These are phyloP conservation scores for Dryomyza anilis DNA, from an alignment of 2,888 invertebrate species.

Conservation along the genomic window DNA sequence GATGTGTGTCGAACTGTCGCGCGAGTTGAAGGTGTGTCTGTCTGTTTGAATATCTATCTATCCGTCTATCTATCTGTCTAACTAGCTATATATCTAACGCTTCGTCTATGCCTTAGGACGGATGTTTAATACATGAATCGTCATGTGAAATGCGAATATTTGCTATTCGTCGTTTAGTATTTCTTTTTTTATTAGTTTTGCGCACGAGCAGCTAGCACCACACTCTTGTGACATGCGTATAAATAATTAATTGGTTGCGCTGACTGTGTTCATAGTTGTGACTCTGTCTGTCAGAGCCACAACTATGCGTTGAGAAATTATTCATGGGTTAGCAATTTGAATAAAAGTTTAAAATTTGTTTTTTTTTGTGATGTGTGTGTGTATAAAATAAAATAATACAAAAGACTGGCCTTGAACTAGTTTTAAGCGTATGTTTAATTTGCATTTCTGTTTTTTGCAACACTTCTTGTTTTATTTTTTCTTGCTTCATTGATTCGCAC, in stretches of 20 bases:
- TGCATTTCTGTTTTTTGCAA: neutral
- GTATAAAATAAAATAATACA: neutral
- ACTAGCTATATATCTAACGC: neutral
- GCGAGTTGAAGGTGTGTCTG: neutral
- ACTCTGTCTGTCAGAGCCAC: too few relatives aligned
- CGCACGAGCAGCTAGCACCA: neutral
- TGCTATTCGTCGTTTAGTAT: neutral
- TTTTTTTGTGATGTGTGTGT: too few relatives aligned
- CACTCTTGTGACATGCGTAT: neutral
- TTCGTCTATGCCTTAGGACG: neutral
- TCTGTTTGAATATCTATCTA: neutral
- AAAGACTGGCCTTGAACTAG: constrained; percentile 53
- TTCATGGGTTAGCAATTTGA: too few relatives aligned
- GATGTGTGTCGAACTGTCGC: too few relatives aligned
- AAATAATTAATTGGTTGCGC: neutral
- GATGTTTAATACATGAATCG: neutral
- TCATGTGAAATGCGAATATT: neutral
- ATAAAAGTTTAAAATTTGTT: too few relatives aligned
- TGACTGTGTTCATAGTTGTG: neutral
- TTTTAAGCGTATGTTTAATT: constrained; percentile 28
- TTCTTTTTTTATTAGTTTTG: neutral
- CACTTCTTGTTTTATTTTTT: neutral
- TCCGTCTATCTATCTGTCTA: neutral
- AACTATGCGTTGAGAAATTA: too few relatives aligned
- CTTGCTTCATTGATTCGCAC: neutral